These are phyloP conservation scores for Tribolium madens DNA, from an alignment of 1,140 invertebrate genomes.

Conservation along the genomic window DNA sequence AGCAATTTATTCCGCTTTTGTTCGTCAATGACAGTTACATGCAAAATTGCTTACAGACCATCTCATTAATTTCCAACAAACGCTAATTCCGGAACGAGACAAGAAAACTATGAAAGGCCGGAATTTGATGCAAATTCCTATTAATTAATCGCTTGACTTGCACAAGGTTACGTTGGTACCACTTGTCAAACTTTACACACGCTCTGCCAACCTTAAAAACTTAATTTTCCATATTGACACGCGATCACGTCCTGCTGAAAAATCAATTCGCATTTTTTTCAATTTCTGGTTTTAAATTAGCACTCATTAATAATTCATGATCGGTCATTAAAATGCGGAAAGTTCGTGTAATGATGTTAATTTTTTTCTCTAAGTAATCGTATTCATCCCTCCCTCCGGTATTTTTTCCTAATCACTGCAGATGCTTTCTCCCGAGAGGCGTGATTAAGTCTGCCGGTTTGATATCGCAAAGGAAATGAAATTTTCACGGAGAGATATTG, in stretches of 20 bases:
- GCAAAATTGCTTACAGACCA: slow-evolving; percentile 10
- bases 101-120: neutral
- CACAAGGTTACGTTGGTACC: no score
- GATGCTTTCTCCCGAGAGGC: neutral
- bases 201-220: no score
- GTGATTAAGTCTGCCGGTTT: neutral
- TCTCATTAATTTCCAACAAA: slow-evolving; percentile 19
- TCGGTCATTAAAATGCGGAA: neutral
- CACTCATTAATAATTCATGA: neutral
- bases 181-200: no score
- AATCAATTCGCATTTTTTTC: neutral
- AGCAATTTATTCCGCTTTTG: no score
- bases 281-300: neutral
- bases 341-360: neutral
- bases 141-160: no score
- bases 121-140: neutral
- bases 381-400: neutral
- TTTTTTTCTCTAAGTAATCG: neutral
- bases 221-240: no score
- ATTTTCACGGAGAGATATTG: neutral
- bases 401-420: neutral
- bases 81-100: neutral
- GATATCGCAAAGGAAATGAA: neutral
- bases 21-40: slow-evolving; percentile 7
- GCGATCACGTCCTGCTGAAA: no score